Percentiles rank a stretch among this genome's conserved stretches.
These are phyloP conservation scores for Gorilla gorilla DNA, from an alignment of 2,113 vertebrate species.

Conservation along the genomic window DNA sequence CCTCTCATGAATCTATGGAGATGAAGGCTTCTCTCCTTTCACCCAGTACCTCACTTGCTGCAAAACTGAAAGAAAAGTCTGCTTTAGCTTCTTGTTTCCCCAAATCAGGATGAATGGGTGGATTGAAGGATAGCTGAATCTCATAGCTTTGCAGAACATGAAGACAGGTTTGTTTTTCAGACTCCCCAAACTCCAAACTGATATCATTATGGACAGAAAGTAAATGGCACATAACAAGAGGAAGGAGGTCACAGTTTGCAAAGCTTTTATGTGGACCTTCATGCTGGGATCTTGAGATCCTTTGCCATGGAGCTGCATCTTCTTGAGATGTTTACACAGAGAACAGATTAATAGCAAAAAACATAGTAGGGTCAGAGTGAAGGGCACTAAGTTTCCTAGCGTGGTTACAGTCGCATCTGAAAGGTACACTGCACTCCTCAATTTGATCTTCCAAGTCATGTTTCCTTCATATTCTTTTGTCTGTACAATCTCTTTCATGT, in stretches of 20 bases:
- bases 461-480: not conserved
- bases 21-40: not conserved
- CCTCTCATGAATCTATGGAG: not conserved
- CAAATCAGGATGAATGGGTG: conserved; percentile 59
- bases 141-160: not conserved
- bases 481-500: fast-evolving
- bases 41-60: not conserved
- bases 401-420: not conserved
- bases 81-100: conserved; percentile 50
- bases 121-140: not conserved
- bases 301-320: not conserved
- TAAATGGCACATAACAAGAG: not conserved
- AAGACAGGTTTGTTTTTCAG: fast-evolving
- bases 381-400: not conserved
- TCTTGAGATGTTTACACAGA: conserved; percentile 52
- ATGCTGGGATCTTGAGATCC: not conserved
- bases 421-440: fast-evolving
- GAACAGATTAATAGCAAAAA: conserved; percentile 42
- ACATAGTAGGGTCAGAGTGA: not conserved
- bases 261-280: not conserved
- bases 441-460: not conserved
- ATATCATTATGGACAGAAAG: not conserved
- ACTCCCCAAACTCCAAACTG: not conserved
- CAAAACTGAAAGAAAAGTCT: not conserved
- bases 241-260: conserved; percentile 52